Percentiles rank a stretch among this genome's conserved stretches.
Evolutionary conservation across 2,888 invertebrate genomes (phyloP).

Genomic region (Sericinus montela): DNA sequence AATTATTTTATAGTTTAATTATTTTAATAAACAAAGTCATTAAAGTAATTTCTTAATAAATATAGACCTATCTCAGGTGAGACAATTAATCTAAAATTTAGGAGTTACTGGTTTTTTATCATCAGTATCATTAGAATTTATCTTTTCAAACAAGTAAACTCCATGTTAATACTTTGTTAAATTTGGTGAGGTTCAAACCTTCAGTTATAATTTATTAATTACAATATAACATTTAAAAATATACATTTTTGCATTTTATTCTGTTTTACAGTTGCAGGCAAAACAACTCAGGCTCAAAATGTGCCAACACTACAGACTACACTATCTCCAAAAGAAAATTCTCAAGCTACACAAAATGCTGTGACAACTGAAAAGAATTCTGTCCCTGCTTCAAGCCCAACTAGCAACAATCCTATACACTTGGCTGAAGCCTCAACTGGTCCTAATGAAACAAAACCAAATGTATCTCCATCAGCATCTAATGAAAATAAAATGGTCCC

Average conservation of each 20-base stretch:
- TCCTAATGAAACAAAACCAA: constrained; percentile 14
- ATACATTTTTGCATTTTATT: background rate
- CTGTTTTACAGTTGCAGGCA: constrained; percentile 1
- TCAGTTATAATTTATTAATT: too few relatives aligned
- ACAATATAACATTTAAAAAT: too few relatives aligned
- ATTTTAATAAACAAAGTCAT: too few relatives aligned
- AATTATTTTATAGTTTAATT: too few relatives aligned
- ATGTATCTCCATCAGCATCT: constrained; percentile 3
- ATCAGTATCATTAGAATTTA: too few relatives aligned
- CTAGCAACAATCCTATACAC: background rate
- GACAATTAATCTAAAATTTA: too few relatives aligned
- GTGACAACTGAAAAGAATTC: constrained; percentile 3
- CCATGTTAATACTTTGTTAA: too few relatives aligned
- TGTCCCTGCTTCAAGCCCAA: background rate
- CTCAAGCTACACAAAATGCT: background rate
- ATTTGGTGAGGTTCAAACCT: too few relatives aligned
- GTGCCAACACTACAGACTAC: background rate
- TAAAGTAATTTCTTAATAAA: too few relatives aligned
- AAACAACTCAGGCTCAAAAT: constrained; percentile 1
- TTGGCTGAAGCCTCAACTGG: constrained; percentile 7
- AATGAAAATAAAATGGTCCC: constrained; percentile 8
- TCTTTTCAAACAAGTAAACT: too few relatives aligned
- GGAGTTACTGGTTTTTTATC: too few relatives aligned
- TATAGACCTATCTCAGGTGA: too few relatives aligned
- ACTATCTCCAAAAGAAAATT: constrained; percentile 5